A percentile compares a stretch with the other conserved stretches of the same genome.
phyloP scores from a whole-genome alignment of 2,113 vertebrate species.

The Mionectes macconnelli region DNA sequence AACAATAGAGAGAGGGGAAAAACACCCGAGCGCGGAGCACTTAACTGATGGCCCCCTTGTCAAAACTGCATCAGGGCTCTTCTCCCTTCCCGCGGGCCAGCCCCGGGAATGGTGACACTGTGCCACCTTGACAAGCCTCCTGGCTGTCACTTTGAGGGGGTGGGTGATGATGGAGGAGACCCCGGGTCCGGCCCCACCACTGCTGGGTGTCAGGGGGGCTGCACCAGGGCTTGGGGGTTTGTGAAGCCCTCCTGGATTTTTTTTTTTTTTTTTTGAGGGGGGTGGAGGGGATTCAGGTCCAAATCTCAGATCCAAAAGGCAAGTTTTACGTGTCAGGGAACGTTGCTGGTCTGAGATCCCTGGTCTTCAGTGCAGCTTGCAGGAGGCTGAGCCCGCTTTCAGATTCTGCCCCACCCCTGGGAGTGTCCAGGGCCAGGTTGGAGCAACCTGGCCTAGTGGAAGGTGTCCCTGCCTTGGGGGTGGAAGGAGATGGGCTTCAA shows the following conservation, averaged over 20 bases:
- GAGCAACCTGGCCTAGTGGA: neutral
- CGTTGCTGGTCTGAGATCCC: neutral
- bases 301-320: neutral
- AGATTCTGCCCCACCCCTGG: neutral
- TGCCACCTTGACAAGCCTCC: neutral
- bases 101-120: neutral
- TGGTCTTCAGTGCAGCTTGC: accelerated
- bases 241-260: neutral
- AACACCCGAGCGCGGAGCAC: neutral
- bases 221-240: accelerated
- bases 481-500: neutral
- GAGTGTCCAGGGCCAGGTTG: neutral
- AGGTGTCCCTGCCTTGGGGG: neutral
- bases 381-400: neutral
- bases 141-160: neutral
- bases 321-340: neutral
- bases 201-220: accelerated
- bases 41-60: neutral
- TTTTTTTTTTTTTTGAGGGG: neutral
- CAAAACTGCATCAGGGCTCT: conserved; percentile 6
- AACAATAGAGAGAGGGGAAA: conserved; percentile 7
- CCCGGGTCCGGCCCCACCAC: accelerated
- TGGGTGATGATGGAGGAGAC: neutral
- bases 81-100: neutral
- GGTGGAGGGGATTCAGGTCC: neutral